Conservation (phyloP, 2,113 vertebrate genomes). For the Gnathonemus longibarbis region DNA sequence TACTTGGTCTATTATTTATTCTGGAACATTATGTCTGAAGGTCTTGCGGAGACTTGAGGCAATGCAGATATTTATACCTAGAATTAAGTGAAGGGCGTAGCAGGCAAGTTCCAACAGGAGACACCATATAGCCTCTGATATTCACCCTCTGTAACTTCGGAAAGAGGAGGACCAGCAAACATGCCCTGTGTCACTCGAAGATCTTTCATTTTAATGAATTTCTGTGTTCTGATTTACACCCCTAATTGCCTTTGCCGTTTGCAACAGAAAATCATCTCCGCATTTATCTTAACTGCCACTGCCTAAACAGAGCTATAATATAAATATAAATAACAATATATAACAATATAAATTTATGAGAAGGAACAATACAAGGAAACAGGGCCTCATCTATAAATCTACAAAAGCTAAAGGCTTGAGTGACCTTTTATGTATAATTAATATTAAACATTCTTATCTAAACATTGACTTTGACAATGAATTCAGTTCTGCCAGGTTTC, state of each 20-base stretch:
- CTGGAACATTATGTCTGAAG: not conserved
- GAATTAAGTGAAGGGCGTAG: not conserved
- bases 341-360: conserved; percentile 48
- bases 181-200: not conserved
- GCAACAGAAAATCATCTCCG: conserved; percentile 35
- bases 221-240: conserved; percentile 30
- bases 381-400: conserved; percentile 50
- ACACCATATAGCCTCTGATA: too few species aligned
- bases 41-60: not conserved
- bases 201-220: conserved; percentile 32
- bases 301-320: conserved; percentile 38
- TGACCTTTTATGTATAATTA: not conserved
- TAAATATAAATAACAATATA: too few species aligned
- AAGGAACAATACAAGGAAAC: conserved; percentile 39
- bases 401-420: conserved; percentile 2
- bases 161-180: not conserved
- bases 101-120: not conserved
- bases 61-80: not conserved
- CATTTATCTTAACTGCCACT: conserved; percentile 44
- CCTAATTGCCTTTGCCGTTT: conserved; percentile 33
- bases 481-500: not conserved
- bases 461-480: not conserved
- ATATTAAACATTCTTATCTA: conserved; percentile 2
- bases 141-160: not conserved
- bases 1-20: not conserved